These are phyloP conservation scores for Platycheirus albimanus DNA, from an alignment of 2,888 invertebrate genomes.

Conservation along the genomic window DNA sequence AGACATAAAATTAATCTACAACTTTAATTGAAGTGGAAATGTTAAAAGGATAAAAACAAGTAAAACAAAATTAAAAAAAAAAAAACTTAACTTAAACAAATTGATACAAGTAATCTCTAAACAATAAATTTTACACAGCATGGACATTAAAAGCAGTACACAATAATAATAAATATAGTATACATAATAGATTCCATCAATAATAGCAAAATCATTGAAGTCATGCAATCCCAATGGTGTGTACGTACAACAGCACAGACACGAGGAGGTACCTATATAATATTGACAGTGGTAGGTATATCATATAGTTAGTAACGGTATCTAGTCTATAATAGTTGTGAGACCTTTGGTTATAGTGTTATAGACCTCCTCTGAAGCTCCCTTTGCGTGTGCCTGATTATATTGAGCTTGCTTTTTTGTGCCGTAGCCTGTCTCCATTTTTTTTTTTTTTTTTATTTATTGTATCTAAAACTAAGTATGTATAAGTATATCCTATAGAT, in stretches of 20 bases:
- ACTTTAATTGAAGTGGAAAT: conserved; percentile 14
- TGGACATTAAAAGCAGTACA: conserved; percentile 64
- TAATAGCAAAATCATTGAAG: conserved; percentile 64
- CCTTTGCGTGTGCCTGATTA: conserved; percentile 40
- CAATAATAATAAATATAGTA: conserved; percentile 28
- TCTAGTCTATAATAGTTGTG: conserved; percentile 10
- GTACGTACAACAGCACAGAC: not conserved
- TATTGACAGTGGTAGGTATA: not conserved
- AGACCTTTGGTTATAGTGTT: not conserved
- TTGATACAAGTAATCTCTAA: conserved; percentile 58
- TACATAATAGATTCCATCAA: conserved; percentile 65
- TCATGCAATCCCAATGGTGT: conserved; percentile 62
- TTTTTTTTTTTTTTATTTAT: no score
- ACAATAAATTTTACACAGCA: conserved; percentile 68
- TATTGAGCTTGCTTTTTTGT: conserved; percentile 39
- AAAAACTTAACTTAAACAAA: conserved; percentile 9
- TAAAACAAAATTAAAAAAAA: conserved; percentile 8
- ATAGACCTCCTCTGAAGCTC: conserved; percentile 20
- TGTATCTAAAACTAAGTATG: not conserved
- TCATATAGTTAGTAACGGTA: no score
- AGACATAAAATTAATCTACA: not conserved
- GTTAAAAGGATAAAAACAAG: conserved; percentile 9
- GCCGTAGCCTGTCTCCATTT: conserved; percentile 22
- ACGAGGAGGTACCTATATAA: no score
- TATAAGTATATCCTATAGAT: conserved; percentile 42